phyloP scores from a whole-genome alignment of 2,888 invertebrate species.

The Epinotia ramella region DNA sequence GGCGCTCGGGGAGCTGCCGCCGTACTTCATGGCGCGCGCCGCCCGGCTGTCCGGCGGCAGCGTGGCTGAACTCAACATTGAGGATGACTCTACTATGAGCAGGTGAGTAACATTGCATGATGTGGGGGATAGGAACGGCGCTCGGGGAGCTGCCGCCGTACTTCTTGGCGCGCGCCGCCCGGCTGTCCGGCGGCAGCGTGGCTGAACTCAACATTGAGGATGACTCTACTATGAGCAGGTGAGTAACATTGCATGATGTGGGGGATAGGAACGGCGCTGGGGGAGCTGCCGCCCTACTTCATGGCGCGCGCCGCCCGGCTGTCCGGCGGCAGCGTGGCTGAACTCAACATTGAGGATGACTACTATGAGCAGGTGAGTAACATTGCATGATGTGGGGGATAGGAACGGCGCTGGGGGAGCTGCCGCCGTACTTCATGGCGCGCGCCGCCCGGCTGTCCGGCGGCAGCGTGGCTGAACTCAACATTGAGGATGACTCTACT shows the following conservation, averaged over 20 bases:
- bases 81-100: constrained; percentile 67
- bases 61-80: constrained; percentile 59
- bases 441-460: constrained; percentile 92
- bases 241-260: constrained; percentile 93
- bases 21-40: no score
- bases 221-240: no score
- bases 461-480: constrained; percentile 66
- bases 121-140: no score
- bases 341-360: constrained; percentile 64
- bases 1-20: no score
- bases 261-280: constrained; percentile 99
- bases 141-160: no score
- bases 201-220: no score
- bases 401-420: constrained; percentile 98
- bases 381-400: constrained; percentile 96
- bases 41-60: no score
- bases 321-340: constrained; percentile 77
- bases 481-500: constrained; percentile 64
- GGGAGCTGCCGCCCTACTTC: constrained; percentile 99
- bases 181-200: no score
- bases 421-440: constrained; percentile 99
- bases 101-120: constrained; percentile 55
- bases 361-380: constrained; percentile 61
- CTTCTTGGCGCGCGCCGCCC: no score
- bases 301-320: constrained; percentile 98